These are phyloP conservation scores for Psephotus haematonotus DNA, from an alignment of 2,113 vertebrate genomes.

Conservation along the genomic window DNA sequence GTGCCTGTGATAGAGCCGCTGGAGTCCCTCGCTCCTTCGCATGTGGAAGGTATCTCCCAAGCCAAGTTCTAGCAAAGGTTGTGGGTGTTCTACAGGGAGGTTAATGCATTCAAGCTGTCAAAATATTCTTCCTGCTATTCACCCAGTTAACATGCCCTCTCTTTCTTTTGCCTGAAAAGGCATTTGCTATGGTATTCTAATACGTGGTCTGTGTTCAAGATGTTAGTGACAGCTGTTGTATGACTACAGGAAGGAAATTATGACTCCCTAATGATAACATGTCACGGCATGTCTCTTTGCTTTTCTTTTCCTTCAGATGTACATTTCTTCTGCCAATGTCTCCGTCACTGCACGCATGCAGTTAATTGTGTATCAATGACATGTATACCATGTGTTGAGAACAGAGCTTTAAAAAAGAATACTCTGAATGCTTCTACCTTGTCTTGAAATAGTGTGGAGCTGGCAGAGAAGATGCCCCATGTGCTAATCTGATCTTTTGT, in stretches of 20 bases:
- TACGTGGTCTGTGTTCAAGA: constrained; percentile 66
- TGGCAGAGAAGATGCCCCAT: background rate
- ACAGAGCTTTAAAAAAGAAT: background rate
- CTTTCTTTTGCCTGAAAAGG: constrained; percentile 68
- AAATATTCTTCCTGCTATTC: constrained; percentile 66
- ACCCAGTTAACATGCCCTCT: constrained; percentile 44
- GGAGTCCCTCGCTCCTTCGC: constrained; percentile 8
- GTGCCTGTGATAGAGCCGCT: background rate
- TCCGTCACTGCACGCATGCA: constrained; percentile 34
- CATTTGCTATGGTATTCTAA: constrained; percentile 69
- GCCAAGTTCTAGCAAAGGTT: constrained; percentile 36
- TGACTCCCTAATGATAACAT: constrained; percentile 80
- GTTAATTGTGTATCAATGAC: background rate
- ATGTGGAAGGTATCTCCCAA: constrained; percentile 45
- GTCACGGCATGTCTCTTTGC: constrained; percentile 62
- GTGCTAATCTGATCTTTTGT: background rate
- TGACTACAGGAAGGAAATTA: constrained; percentile 72
- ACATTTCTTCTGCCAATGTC: constrained; percentile 12
- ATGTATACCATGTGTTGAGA: background rate
- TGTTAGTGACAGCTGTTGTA: constrained; percentile 75
- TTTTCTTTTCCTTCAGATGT: constrained; percentile 64
- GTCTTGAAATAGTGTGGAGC: background rate
- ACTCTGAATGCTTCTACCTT: background rate
- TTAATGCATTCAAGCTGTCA: constrained; percentile 65
- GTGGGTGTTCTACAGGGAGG: constrained; percentile 41